Percentiles rank a stretch among this genome's conserved stretches.
These are phyloP conservation scores for Osedax fenrisi DNA, from an alignment of 2,888 invertebrate genomes.

Conservation along the genomic window DNA sequence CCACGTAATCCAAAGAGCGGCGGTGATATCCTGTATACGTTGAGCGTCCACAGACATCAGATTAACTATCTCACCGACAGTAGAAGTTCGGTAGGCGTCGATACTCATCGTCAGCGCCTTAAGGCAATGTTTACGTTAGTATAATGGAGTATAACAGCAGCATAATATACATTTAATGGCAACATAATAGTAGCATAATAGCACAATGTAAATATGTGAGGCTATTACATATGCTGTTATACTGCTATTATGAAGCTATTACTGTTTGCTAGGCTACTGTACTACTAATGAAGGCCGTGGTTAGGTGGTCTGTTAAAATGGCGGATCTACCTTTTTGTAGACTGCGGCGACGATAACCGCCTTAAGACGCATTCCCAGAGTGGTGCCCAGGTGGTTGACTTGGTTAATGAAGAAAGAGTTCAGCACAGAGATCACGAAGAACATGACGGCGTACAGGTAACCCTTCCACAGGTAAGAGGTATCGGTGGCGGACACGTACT, in stretches of 20 bases:
- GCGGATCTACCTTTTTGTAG: constrained; percentile 46
- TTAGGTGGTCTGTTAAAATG: too few relatives aligned
- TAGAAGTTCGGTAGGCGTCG: constrained; percentile 41
- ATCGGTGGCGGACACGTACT: constrained; percentile 39
- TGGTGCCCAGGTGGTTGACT: constrained; percentile 39
- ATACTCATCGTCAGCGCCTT: constrained; percentile 47
- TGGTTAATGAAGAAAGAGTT: constrained; percentile 38
- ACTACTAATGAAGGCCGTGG: too few relatives aligned
- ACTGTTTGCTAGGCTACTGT: too few relatives aligned
- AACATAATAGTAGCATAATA: too few relatives aligned
- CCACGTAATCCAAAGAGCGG: constrained; percentile 43
- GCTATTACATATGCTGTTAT: too few relatives aligned
- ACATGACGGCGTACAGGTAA: constrained; percentile 61
- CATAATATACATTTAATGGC: too few relatives aligned
- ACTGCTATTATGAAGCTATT: too few relatives aligned
- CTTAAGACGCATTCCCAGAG: constrained; percentile 42
- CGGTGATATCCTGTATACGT: constrained; percentile 44
- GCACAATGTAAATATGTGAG: too few relatives aligned
- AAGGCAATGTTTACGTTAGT: too few relatives aligned
- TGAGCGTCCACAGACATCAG: constrained; percentile 50
- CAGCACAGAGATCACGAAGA: constrained; percentile 35
- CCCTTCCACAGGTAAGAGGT: constrained; percentile 66
- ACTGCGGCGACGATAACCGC: constrained; percentile 43
- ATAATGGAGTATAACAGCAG: too few relatives aligned
- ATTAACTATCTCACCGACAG: constrained; percentile 49